These are phyloP conservation scores for Lichenostomus cassidix DNA, from an alignment of 2,113 vertebrate species.

Conservation along the genomic window DNA sequence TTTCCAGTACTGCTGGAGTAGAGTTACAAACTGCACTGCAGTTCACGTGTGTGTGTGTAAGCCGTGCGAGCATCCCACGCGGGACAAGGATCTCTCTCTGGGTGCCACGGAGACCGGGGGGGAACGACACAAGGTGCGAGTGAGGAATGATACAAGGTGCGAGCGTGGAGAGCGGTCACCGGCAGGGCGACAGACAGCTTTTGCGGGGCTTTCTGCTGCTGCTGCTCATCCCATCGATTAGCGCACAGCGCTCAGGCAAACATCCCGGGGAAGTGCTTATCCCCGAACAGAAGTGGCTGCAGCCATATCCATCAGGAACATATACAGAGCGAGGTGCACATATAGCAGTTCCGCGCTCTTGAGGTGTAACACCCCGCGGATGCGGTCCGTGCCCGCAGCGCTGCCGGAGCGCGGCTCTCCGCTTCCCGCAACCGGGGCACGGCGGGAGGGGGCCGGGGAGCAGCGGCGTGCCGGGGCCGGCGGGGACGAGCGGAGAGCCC, in stretches of 20 bases:
- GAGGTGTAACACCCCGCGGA: not conserved
- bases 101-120: no score
- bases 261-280: not conserved
- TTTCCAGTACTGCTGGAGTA: not conserved
- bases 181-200: not conserved
- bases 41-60: not conserved
- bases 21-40: not conserved
- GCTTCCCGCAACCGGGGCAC: not conserved
- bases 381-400: not conserved
- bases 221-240: not conserved
- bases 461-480: not conserved
- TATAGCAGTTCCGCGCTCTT: not conserved
- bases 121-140: accelerated
- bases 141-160: not conserved
- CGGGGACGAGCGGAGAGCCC: not conserved
- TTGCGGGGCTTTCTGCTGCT: not conserved
- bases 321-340: accelerated
- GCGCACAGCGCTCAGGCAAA: not conserved
- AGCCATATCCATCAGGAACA: not conserved
- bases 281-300: not conserved
- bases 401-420: not conserved
- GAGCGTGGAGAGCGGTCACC: not conserved
- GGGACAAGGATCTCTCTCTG: not conserved
- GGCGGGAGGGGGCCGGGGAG: not conserved
- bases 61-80: not conserved